Percentiles rank a stretch among this genome's conserved stretches.
phyloP scores from a whole-genome alignment of 2,888 invertebrate species.

The Scaptodrosophila latifasciaeformis region DNA sequence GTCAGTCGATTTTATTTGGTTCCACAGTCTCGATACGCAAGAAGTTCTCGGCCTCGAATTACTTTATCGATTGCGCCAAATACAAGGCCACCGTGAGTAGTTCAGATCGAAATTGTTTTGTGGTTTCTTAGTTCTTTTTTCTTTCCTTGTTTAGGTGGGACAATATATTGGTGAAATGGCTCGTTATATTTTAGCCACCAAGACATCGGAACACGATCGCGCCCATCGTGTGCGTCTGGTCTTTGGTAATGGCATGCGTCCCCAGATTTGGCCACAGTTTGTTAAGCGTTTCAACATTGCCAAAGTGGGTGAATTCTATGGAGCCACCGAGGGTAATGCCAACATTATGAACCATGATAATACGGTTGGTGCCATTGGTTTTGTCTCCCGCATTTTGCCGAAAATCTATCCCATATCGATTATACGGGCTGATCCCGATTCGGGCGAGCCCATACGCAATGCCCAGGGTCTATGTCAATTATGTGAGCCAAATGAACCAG shows the following conservation, averaged over 20 bases:
- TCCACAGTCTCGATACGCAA: constrained; percentile 87
- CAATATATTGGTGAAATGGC: constrained; percentile 96
- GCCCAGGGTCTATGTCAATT: constrained; percentile 87
- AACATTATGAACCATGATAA: constrained; percentile 96
- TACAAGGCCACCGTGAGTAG: constrained; percentile 90
- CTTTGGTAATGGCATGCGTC: constrained; percentile 94
- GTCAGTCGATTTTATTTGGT: constrained; percentile 87
- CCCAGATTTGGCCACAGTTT: constrained; percentile 93
- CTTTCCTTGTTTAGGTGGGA: constrained; percentile 81
- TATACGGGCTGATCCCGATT: constrained; percentile 89
- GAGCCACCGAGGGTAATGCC: constrained; percentile 97
- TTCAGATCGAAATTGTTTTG: neutral
- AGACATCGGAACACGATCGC: constrained; percentile 81
- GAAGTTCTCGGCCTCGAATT: constrained; percentile 95
- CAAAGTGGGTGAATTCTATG: constrained; percentile 93
- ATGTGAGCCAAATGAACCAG: constrained; percentile 86
- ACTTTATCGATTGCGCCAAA: constrained; percentile 93
- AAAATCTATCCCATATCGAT: constrained; percentile 94
- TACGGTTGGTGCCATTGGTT: constrained; percentile 94
- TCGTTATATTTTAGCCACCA: constrained; percentile 87
- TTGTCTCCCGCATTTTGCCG: constrained; percentile 91
- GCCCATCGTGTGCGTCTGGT: constrained; percentile 85
- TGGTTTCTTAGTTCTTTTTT: neutral
- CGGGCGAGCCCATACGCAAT: constrained; percentile 91
- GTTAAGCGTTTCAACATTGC: constrained; percentile 88